phyloP scores from a whole-genome alignment of 2,797 vertebrate species.

The Neopelma chrysocephalum region DNA sequence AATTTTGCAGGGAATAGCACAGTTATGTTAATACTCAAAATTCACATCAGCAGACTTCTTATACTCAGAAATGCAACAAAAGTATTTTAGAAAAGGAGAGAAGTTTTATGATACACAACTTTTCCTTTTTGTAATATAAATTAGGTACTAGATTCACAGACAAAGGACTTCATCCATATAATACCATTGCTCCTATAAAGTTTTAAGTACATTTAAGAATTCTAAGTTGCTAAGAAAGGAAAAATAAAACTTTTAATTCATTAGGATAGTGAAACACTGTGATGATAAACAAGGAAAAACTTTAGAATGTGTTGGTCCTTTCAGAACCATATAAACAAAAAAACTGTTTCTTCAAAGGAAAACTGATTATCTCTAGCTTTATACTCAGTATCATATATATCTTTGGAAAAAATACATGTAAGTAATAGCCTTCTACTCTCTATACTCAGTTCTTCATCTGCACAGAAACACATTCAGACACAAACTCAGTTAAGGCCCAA shows the following conservation, averaged over 20 bases:
- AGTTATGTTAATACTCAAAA: background rate
- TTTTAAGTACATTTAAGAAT: background rate
- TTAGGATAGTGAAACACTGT: background rate
- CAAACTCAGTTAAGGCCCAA: background rate
- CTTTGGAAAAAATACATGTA: background rate
- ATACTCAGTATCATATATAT: background rate
- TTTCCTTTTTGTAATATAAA: background rate
- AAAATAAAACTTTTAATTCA: background rate
- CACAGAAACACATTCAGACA: background rate
- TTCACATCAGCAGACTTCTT: background rate
- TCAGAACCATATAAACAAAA: background rate
- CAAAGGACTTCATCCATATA: background rate
- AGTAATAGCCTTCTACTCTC: rapidly evolving
- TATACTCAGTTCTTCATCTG: background rate
- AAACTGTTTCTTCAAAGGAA: background rate
- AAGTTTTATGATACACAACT: background rate
- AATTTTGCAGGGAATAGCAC: background rate
- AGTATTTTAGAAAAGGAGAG: background rate
- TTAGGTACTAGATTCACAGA: background rate
- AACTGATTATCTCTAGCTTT: background rate
- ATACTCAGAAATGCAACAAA: background rate
- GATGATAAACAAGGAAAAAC: background rate
- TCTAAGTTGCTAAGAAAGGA: background rate
- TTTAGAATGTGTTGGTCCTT: background rate
- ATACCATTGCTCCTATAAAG: background rate